phyloP scores from a whole-genome alignment of 1,140 invertebrate genomes.

The Drosophila baimaii region DNA sequence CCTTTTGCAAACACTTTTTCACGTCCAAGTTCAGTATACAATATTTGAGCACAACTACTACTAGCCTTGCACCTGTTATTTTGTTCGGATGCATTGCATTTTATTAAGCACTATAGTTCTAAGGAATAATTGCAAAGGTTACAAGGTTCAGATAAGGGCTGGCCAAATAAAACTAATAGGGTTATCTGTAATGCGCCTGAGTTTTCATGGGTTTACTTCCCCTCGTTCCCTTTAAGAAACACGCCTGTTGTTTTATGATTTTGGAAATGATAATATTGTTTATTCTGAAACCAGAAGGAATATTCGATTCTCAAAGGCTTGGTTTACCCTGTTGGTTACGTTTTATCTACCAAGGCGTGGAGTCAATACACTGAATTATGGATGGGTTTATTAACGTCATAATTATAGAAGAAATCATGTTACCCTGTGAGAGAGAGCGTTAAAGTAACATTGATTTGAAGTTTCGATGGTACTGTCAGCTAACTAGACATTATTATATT shows the following conservation, averaged over 20 bases:
- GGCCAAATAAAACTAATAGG: conserved; percentile 26
- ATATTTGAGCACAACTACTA: conserved; percentile 17
- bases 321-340: no score
- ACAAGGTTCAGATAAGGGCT: conserved; percentile 4
- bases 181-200: not conserved
- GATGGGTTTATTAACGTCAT: not conserved
- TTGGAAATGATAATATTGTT: not conserved
- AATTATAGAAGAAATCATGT: not conserved
- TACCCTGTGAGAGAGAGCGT: not conserved
- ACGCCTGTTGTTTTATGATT: not conserved
- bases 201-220: conserved; percentile 2
- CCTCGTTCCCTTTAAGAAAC: not conserved
- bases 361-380: not conserved
- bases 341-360: not conserved
- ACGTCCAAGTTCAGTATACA: conserved; percentile 39
- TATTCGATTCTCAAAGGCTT: not conserved
- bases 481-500: no score
- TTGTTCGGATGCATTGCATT: not conserved
- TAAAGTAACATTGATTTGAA: no score
- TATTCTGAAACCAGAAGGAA: not conserved
- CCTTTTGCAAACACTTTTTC: conserved; percentile 2
- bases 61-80: conserved; percentile 6
- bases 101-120: not conserved
- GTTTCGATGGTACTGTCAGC: no score
- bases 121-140: conserved; percentile 9